A percentile compares a stretch with the other conserved stretches of the same genome.
These are phyloP conservation scores for Tolypeutes matacus DNA, from an alignment of 2,797 vertebrate species.

Conservation along the genomic window DNA sequence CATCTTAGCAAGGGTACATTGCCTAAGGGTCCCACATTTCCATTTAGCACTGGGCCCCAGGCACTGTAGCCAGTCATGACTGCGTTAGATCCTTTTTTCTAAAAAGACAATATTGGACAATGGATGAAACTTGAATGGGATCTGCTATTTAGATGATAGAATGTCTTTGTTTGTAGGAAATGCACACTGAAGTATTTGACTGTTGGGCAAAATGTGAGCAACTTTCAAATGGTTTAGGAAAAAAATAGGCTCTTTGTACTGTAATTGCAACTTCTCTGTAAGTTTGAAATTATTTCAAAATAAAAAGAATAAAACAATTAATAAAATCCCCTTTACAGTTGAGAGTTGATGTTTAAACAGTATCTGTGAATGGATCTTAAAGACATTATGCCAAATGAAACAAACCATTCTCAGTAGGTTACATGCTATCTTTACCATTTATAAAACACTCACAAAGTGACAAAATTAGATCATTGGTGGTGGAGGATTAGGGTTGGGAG, in stretches of 20 bases:
- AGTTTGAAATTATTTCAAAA: constrained; percentile 15
- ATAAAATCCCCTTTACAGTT: not conserved
- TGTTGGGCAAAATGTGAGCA: not conserved
- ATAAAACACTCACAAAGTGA: not conserved
- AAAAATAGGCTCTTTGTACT: not conserved
- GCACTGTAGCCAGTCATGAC: not conserved
- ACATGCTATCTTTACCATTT: not conserved
- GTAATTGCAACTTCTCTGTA: not conserved
- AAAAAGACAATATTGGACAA: not conserved
- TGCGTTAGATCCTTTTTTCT: not conserved
- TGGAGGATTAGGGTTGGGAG: not conserved
- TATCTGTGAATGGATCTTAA: not conserved
- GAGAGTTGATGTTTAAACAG: not conserved
- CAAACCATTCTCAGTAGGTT: not conserved
- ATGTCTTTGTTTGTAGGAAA: not conserved
- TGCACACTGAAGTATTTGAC: not conserved
- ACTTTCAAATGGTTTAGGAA: not conserved
- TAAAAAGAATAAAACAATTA: not conserved
- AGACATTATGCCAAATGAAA: not conserved
- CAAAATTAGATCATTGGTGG: not conserved
- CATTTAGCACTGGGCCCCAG: not conserved
- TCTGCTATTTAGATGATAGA: not conserved
- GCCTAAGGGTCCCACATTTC: not conserved
- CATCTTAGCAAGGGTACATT: too few species aligned
- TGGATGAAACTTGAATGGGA: not conserved